These are phyloP conservation scores for Dromococcyx pavoninus DNA, from an alignment of 2,797 vertebrate species.

Conservation along the genomic window DNA sequence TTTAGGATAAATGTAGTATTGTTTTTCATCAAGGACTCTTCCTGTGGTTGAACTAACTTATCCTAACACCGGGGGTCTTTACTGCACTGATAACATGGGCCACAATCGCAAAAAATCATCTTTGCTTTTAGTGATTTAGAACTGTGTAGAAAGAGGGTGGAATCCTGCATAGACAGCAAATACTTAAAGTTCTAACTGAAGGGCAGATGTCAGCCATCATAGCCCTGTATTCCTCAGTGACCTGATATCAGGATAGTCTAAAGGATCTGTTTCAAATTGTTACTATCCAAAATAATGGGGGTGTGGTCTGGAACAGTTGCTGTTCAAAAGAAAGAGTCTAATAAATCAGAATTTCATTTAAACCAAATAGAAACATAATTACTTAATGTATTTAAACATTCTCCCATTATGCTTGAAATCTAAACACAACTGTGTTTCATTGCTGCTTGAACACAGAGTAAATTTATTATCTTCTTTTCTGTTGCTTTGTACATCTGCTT, in stretches of 20 bases:
- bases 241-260: neutral
- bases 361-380: neutral
- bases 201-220: neutral
- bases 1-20: neutral
- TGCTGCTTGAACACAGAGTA: neutral
- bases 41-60: neutral
- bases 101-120: neutral
- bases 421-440: neutral
- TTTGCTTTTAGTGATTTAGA: neutral
- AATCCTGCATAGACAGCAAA: neutral
- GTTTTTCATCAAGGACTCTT: neutral
- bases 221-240: neutral
- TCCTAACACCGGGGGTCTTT: neutral
- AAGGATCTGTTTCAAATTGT: neutral
- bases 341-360: neutral
- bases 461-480: neutral
- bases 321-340: neutral
- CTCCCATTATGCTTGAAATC: neutral
- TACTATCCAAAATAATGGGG: neutral
- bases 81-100: neutral
- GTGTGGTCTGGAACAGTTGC: neutral
- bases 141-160: neutral
- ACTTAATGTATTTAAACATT: neutral
- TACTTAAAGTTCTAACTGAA: neutral
- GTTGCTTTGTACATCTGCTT: neutral